Percentiles rank a stretch among this genome's conserved stretches.
Evolutionary conservation across 2,797 vertebrate genomes (phyloP).

Genomic region (Tenualosa ilisha): DNA sequence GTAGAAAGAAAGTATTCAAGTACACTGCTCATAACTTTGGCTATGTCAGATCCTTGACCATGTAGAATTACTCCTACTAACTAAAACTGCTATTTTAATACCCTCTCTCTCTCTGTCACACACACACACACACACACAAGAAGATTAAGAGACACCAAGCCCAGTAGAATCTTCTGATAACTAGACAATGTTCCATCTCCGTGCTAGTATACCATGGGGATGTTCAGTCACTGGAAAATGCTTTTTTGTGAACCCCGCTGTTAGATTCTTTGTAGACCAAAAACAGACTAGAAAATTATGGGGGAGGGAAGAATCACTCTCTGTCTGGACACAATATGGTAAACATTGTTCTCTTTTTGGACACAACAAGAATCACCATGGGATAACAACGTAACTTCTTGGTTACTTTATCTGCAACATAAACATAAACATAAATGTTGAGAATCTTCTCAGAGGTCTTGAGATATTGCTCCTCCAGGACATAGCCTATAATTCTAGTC

Average conservation of each 20-base stretch:
- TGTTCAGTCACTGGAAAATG: constrained; percentile 11
- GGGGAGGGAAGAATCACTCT: background rate
- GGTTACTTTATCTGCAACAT: background rate
- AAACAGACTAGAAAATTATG: background rate
- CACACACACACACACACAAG: constrained; percentile 10
- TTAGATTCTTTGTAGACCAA: background rate
- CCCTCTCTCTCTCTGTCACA: background rate
- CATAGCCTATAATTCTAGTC: background rate
- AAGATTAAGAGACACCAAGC: background rate
- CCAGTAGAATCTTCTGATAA: background rate
- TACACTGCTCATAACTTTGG: background rate
- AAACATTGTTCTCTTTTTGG: background rate
- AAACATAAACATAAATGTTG: background rate
- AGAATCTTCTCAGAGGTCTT: background rate
- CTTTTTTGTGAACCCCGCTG: background rate
- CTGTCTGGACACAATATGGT: background rate
- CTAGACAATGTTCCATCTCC: background rate
- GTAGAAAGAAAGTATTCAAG: background rate
- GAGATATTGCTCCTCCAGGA: background rate
- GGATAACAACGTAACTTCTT: background rate
- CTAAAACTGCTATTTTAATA: background rate
- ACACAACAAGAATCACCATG: background rate
- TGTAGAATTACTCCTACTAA: background rate
- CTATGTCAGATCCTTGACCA: background rate
- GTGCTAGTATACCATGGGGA: background rate